phyloP scores from a whole-genome alignment of 2,113 vertebrate genomes.

The Acanthochromis polyacanthus region DNA sequence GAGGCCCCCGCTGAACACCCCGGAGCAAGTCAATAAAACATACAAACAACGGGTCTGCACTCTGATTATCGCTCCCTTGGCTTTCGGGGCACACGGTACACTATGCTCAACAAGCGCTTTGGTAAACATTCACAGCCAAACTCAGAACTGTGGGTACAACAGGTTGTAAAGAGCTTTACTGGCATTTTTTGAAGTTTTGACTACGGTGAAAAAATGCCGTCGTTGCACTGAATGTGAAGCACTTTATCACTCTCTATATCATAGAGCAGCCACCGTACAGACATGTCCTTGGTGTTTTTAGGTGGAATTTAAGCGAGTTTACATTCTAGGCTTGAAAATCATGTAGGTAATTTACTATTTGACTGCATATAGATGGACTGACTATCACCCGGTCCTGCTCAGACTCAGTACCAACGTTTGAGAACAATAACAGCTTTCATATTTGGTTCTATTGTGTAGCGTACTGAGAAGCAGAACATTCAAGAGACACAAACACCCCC shows the following conservation, averaged over 20 bases:
- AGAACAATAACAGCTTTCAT: too few relatives aligned
- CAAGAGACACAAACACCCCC: too few relatives aligned
- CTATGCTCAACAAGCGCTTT: conserved; percentile 62
- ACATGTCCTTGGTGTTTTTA: background rate
- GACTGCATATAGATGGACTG: too few relatives aligned
- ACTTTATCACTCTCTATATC: background rate
- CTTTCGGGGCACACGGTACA: conserved; percentile 42
- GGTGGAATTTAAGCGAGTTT: background rate
- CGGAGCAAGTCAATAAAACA: conserved; percentile 78
- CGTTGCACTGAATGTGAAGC: background rate
- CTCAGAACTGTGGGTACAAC: conserved; percentile 25
- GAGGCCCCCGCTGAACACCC: conserved; percentile 65
- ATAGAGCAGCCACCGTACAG: background rate
- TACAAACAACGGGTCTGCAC: conserved; percentile 70
- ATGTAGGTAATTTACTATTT: background rate
- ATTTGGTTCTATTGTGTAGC: too few relatives aligned
- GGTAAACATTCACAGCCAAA: conserved; percentile 56
- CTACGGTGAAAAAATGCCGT: conserved; percentile 2
- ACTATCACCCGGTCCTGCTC: too few relatives aligned
- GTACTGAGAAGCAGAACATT: too few relatives aligned
- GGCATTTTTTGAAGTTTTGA: background rate
- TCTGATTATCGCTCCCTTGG: conserved; percentile 64
- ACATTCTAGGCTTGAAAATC: background rate
- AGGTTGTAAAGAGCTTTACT: conserved; percentile 5
- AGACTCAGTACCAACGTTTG: too few relatives aligned